phyloP scores from a whole-genome alignment of 2,797 vertebrate genomes.

The Carcharodon carcharias region DNA sequence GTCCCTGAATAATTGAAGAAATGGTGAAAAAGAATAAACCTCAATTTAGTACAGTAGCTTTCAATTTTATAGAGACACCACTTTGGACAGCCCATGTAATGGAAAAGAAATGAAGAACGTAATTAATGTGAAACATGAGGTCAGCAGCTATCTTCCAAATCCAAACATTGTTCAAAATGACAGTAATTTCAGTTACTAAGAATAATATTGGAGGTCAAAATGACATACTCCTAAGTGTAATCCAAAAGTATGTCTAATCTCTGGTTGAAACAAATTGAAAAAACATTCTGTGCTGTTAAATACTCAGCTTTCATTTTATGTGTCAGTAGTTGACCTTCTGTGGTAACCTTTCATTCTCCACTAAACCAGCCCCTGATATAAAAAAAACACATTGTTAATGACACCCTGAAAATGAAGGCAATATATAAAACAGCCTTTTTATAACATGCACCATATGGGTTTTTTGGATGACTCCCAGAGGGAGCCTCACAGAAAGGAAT shows the following conservation, averaged over 20 bases:
- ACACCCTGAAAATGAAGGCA: slow-evolving; percentile 23
- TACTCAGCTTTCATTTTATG: slow-evolving; percentile 30
- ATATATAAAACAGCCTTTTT: slow-evolving; percentile 26
- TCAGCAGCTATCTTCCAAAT: neutral
- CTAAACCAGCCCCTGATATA: neutral
- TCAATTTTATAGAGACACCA: slow-evolving; percentile 10
- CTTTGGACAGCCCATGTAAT: neutral
- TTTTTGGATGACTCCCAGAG: slow-evolving; percentile 20
- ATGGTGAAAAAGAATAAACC: neutral
- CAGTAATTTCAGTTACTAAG: neutral
- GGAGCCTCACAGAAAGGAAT: slow-evolving; percentile 18
- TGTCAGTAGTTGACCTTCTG: slow-evolving; percentile 28
- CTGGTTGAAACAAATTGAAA: slow-evolving; percentile 1
- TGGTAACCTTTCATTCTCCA: slow-evolving; percentile 24
- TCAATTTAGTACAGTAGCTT: neutral
- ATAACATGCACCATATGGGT: slow-evolving; percentile 15
- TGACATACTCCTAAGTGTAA: neutral
- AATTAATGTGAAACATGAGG: neutral
- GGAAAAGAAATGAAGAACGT: neutral
- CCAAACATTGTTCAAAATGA: slow-evolving; percentile 14
- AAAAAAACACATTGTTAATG: slow-evolving; percentile 30
- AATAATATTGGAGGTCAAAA: neutral
- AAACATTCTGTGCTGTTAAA: slow-evolving; percentile 24
- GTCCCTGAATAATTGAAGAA: neutral
- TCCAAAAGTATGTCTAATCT: neutral